Evolutionary conservation across 2,797 vertebrate species (phyloP), one percentile per base, ranked within the genome.

Genomic region (Dallia pectoralis): DNA sequence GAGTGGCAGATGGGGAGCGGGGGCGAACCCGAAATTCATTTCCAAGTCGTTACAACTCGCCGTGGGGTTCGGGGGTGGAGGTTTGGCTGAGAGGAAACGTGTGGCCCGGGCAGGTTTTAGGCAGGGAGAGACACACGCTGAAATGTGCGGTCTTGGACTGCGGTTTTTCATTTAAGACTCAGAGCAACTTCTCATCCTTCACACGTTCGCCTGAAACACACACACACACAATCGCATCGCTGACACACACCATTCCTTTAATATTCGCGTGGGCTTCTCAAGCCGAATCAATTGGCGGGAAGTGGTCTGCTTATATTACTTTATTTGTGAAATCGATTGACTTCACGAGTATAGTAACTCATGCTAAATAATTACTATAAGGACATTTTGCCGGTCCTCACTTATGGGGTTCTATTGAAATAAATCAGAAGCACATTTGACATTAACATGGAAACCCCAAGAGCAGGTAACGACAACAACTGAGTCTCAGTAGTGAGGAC

Each of bases 1-100:
- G 11, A 59, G 53, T 11, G 53, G 22, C n/a, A 22, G 53, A 12
- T 11, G 49, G 19, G 19, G 49, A 19, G 18, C 16, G 40, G 66
- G 27, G 75, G 65, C 61, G 51, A 74, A 70, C 78, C 78, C 19
- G 63, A 74, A 68, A 71, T 72, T 67, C 53, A 75, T 77, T 80
- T 80, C 69, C 69, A 71, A 72, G 73, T 71, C 69, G 64, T 77
- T 77, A 69, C 73, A 74, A 70, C 72, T 69, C 67, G 67, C 47
- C 9, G 19, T 15, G 22, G 22, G 7, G 47, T 16, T 16, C 36
- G 27, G 27, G 15, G 16, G 27, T 25, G 44, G 67, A 9, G 22
- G 25, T 5, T 14, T 44, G 36, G 15, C 16, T 40, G 18, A 47
- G 64, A 36, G 47, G 62, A 72, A 36, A 36, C 49, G 40, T 77